A percentile compares a stretch with the other conserved stretches of the same genome.
These are phyloP conservation scores for Campopleginae sp. DNA, from an alignment of 2,888 invertebrate species.

Conservation along the genomic window DNA sequence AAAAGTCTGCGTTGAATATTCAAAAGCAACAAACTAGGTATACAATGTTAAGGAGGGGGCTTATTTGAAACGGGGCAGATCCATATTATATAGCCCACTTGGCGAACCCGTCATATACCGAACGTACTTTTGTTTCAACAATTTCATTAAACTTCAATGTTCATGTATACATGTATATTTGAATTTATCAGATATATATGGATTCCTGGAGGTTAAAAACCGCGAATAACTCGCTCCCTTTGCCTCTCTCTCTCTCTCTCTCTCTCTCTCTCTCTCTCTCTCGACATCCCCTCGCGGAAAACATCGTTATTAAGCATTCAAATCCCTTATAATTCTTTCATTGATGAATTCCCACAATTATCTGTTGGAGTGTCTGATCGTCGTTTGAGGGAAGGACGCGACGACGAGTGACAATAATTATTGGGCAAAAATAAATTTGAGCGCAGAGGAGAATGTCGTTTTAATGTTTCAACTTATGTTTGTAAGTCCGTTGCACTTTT, in stretches of 20 bases:
- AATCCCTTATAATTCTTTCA: conserved; percentile 27
- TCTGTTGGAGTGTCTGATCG: background rate
- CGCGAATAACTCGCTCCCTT: conserved; percentile 40
- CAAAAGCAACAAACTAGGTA: conserved; percentile 84
- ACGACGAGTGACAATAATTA: background rate
- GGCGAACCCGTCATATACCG: conserved; percentile 73
- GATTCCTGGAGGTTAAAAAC: conserved; percentile 41
- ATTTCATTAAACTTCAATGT: conserved; percentile 54
- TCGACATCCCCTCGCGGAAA: conserved; percentile 5
- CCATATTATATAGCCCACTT: conserved; percentile 82
- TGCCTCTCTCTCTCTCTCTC: background rate
- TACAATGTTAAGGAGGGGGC: conserved; percentile 80
- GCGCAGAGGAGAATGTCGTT: background rate
- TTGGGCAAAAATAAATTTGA: background rate
- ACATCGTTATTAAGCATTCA: conserved; percentile 49
- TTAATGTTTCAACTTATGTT: background rate
- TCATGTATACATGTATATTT: conserved; percentile 1
- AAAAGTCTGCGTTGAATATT: conserved; percentile 83
- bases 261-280: too few species aligned
- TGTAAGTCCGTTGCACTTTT: background rate
- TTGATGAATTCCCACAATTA: conserved; percentile 20
- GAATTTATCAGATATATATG: background rate
- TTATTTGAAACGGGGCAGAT: conserved; percentile 84
- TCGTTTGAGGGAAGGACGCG: background rate
- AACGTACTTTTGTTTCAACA: conserved; percentile 79